A percentile compares a stretch with the other conserved stretches of the same genome.
phyloP scores from a whole-genome alignment of 2,888 invertebrate species.

The Urechis unicinctus region DNA sequence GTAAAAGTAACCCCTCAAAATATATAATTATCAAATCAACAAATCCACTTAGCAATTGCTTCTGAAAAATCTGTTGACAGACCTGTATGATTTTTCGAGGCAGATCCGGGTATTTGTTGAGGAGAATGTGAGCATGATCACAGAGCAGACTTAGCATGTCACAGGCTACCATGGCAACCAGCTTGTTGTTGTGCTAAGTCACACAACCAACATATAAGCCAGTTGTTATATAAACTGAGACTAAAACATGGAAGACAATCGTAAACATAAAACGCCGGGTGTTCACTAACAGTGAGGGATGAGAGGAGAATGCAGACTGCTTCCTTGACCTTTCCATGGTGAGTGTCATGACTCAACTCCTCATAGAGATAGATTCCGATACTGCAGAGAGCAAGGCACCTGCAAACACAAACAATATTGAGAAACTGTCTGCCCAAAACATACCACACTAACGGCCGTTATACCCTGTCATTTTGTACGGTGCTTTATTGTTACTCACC shows the following conservation, averaged over 20 bases:
- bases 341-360: slow-evolving; percentile 59
- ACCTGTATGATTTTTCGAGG: slow-evolving; percentile 59
- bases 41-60: too few species aligned
- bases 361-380: slow-evolving; percentile 70
- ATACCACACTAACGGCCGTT: not conserved
- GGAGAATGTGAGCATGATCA: slow-evolving; percentile 70
- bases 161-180: slow-evolving; percentile 76
- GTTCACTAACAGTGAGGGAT: slow-evolving; percentile 60
- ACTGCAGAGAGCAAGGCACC: slow-evolving; percentile 75
- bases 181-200: slow-evolving; percentile 74
- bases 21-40: too few species aligned
- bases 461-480: not conserved
- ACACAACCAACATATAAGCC: too few species aligned
- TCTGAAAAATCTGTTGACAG: not conserved
- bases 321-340: slow-evolving; percentile 63
- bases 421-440: not conserved
- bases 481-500: slow-evolving; percentile 44
- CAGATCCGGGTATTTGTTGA: slow-evolving; percentile 67
- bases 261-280: not conserved
- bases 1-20: too few species aligned
- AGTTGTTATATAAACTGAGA: slow-evolving; percentile 30
- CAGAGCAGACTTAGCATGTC: slow-evolving; percentile 72
- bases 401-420: slow-evolving; percentile 18
- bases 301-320: slow-evolving; percentile 64
- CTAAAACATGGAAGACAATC: slow-evolving; percentile 1